Base-by-base conservation (phyloP, 2,888 invertebrate genomes). In the Pristionchus fissidentatus region DNA sequence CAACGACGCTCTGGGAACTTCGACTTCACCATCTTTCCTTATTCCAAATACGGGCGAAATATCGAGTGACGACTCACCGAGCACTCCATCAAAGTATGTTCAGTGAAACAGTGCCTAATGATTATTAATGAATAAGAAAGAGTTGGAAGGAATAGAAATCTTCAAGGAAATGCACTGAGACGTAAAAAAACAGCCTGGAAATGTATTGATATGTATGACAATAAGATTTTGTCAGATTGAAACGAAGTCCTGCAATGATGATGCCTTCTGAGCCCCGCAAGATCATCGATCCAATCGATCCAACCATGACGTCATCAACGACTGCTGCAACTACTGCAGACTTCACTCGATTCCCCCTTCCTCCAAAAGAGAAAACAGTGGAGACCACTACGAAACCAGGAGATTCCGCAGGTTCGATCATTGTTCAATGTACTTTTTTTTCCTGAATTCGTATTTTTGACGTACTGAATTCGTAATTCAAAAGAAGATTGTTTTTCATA, bases 181-280 rank as follows among this genome's bases (percentile, higher is more conserved):
- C n/a, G n/a, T n/a, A n/a, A n/a, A n/a, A n/a, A n/a, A n/a, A n/a
- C n/a, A n/a, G n/a, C n/a, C n/a, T n/a, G n/a, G n/a, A n/a, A n/a
- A n/a, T n/a, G n/a, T n/a, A n/a, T n/a, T n/a, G n/a, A n/a, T n/a
- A n/a, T n/a, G n/a, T n/a, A n/a, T n/a, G n/a, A n/a, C n/a, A n/a
- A n/a, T n/a, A n/a, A n/a, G 29, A 49, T 35, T 10, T 19, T 55
- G 29, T n/a, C 77, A 90, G 91, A 62, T 86, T 92, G 66, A 92
- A 92, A 86, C 89, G 92, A 41, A 92, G 92, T 15, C 92, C 92
- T n/a, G 92, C 92, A 38, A 92, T 92, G 92, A 91, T 92, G 41
- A 88, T 92, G 22, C 86, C 88, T 43, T 84, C 86, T 15, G 60
- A 55, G n/a, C 38, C 8, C 8, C 15, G 29, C 35, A 52, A 52